phyloP scores from a whole-genome alignment of 2,797 vertebrate genomes.

The Sarcophilus harrisii region DNA sequence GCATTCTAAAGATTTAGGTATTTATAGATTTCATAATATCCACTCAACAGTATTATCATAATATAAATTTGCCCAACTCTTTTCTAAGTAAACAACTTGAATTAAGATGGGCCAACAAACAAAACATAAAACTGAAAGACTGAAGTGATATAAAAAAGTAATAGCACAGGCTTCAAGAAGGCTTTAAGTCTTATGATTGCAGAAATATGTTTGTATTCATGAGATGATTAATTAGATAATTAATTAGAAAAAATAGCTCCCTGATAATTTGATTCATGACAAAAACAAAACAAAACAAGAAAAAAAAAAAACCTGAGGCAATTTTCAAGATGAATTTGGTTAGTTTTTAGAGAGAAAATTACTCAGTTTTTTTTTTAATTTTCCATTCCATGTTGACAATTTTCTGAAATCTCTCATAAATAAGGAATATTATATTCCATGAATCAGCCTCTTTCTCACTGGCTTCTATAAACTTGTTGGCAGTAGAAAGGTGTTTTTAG shows the following conservation, averaged over 20 bases:
- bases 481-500: not conserved
- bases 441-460: not conserved
- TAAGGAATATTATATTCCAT: not conserved
- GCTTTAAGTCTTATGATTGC: not conserved
- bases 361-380: not conserved
- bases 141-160: constrained; percentile 1
- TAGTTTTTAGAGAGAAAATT: not conserved
- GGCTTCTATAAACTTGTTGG: not conserved
- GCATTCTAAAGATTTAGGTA: constrained; percentile 58
- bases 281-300: not conserved
- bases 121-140: constrained; percentile 57
- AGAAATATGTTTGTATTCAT: constrained; percentile 21
- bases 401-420: not conserved
- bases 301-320: not conserved
- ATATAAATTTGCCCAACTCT: constrained; percentile 76
- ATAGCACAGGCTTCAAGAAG: not conserved
- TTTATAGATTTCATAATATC: constrained; percentile 33
- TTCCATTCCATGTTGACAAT: not conserved
- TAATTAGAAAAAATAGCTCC: not conserved
- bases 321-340: not conserved
- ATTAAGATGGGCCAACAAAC: constrained; percentile 58
- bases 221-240: not conserved
- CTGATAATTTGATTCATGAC: not conserved
- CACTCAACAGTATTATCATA: constrained; percentile 42
- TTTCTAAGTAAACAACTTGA: constrained; percentile 31